Percentiles rank a stretch among this genome's conserved stretches.
Evolutionary conservation across 2,113 vertebrate species (phyloP).

Genomic region (Spermophilus dauricus): DNA sequence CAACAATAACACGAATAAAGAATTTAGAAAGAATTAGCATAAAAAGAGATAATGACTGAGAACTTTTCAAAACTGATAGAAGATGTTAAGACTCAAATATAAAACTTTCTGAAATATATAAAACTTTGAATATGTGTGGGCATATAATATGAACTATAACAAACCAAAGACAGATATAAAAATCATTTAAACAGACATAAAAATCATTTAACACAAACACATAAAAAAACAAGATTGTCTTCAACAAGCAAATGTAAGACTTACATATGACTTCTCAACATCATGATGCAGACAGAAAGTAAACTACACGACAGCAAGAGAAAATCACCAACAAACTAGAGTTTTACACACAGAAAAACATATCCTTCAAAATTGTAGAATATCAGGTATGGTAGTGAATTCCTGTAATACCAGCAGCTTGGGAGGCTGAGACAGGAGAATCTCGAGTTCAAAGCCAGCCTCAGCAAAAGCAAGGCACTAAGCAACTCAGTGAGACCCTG

Average conservation of each 20-base stretch:
- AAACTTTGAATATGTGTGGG: neutral
- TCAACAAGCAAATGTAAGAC: neutral
- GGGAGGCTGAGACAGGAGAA: too few relatives aligned
- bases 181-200: neutral
- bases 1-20: neutral
- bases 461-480: too few relatives aligned
- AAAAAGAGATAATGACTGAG: neutral
- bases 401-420: too few relatives aligned
- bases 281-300: neutral
- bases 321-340: neutral
- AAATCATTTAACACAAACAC: neutral
- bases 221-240: neutral
- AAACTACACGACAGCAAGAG: neutral
- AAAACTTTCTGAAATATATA: neutral
- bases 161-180: slow-evolving; percentile 3
- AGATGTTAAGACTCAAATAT: neutral
- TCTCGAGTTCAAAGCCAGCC: too few relatives aligned
- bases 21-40: neutral
- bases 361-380: neutral
- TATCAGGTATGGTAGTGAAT: too few relatives aligned
- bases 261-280: neutral
- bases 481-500: too few relatives aligned
- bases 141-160: neutral
- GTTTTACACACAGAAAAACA: neutral
- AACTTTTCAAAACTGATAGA: neutral